Percentiles rank a stretch among this genome's conserved stretches.
These are phyloP conservation scores for Apodemus agrarius DNA, from an alignment of 2,797 vertebrate genomes.

Conservation along the genomic window DNA sequence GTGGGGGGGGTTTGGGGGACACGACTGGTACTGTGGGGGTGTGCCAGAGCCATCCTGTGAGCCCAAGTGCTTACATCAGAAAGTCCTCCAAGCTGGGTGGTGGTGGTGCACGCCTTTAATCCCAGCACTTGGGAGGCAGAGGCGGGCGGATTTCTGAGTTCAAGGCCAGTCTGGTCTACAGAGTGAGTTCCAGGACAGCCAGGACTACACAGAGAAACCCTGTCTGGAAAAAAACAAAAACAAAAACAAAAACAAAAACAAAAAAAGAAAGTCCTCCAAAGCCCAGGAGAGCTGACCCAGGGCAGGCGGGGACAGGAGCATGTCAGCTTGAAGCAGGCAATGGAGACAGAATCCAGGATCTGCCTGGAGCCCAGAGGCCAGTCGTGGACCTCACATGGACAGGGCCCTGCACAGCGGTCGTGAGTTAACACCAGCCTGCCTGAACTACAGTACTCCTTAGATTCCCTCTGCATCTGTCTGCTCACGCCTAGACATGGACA, in stretches of 20 bases:
- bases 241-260: too few species aligned
- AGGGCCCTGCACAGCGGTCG: background rate
- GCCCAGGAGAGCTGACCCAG: background rate
- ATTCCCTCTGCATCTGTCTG: background rate
- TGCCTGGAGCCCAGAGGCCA: background rate
- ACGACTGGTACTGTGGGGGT: background rate
- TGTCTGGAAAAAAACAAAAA: too few species aligned
- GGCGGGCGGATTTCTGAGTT: too few species aligned
- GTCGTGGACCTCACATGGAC: background rate
- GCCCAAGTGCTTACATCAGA: background rate
- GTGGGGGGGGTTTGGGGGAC: too few species aligned
- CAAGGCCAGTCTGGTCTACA: too few species aligned
- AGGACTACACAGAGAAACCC: too few species aligned
- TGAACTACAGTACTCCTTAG: background rate
- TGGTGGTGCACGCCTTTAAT: too few species aligned
- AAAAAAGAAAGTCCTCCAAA: background rate
- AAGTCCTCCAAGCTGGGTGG: background rate
- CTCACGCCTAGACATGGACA: background rate
- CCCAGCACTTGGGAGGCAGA: too few species aligned
- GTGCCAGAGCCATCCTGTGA: background rate
- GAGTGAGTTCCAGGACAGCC: too few species aligned
- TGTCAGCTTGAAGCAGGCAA: background rate
- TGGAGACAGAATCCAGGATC: background rate
- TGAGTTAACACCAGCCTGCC: background rate
- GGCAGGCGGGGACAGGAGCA: background rate